Percentiles rank a stretch among this genome's conserved stretches.
Evolutionary conservation across 2,113 vertebrate species (phyloP).

Genomic region (Grantiella picta): DNA sequence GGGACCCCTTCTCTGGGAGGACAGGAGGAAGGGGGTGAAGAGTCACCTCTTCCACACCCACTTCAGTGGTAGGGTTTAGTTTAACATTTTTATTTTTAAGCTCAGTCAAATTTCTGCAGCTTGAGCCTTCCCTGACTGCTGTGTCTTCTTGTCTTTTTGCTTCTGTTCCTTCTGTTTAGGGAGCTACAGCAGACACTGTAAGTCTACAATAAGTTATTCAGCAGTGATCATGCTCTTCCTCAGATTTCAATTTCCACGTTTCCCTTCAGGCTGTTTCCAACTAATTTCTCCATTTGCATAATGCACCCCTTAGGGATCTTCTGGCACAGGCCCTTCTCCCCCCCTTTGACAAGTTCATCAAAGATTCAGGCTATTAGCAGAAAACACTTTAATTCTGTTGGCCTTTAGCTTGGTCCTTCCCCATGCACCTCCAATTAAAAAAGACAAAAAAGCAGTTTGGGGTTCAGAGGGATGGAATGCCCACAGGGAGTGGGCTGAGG

Average conservation of each 20-base stretch:
- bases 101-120: not conserved
- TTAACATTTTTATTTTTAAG: not conserved
- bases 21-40: not conserved
- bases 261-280: conserved; percentile 54
- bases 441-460: not conserved
- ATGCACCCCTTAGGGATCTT: conserved; percentile 26
- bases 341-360: not conserved
- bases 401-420: not conserved
- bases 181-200: not conserved
- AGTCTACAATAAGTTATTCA: conserved; percentile 47
- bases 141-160: not conserved
- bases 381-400: conserved; percentile 26
- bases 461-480: not conserved
- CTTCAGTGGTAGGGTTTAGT: not conserved
- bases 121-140: not conserved
- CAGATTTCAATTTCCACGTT: conserved; percentile 51
- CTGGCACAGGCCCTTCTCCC: not conserved
- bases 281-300: conserved; percentile 59
- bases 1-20: not conserved
- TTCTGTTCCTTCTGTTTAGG: conserved; percentile 19
- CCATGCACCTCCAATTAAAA: not conserved
- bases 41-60: not conserved
- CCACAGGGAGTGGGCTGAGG: not conserved
- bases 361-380: not conserved
- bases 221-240: conserved; percentile 28